phyloP scores from a whole-genome alignment of 1,140 invertebrate species.

The Chionoecetes opilio region DNA sequence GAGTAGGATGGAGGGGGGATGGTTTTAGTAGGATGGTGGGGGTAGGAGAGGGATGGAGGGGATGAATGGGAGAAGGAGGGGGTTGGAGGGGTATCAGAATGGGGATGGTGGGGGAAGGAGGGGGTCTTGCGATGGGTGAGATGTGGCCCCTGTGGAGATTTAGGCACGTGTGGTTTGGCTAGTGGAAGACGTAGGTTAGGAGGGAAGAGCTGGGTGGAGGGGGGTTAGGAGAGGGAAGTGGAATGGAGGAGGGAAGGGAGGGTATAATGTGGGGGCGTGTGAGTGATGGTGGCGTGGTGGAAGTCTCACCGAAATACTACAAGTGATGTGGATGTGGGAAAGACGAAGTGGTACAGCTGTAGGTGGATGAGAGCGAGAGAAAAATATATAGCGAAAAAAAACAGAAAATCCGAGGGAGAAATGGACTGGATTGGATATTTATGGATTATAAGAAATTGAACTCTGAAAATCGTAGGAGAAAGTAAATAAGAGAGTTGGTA shows the following conservation, averaged over 20 bases:
- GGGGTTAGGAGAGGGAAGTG: too few relatives aligned
- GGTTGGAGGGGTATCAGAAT: too few relatives aligned
- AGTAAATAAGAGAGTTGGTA: not conserved
- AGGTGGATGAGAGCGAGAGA: not conserved
- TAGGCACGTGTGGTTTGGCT: too few relatives aligned
- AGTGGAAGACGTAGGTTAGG: too few relatives aligned
- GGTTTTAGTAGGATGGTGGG: not conserved
- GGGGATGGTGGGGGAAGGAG: too few relatives aligned
- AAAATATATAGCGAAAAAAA: not conserved
- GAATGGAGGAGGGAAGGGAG: not conserved
- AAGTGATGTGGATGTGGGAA: not conserved
- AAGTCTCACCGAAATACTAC: not conserved
- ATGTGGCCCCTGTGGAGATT: too few relatives aligned
- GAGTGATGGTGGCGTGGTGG: constrained; percentile 12
- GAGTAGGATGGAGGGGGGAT: not conserved
- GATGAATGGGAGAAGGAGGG: too few relatives aligned
- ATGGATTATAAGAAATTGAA: too few relatives aligned
- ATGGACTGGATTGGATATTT: too few relatives aligned
- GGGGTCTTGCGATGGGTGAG: too few relatives aligned
- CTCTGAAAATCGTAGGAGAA: too few relatives aligned
- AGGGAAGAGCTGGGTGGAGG: not conserved
- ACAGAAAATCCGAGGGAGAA: not conserved
- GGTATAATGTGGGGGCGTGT: not conserved
- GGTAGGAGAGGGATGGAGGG: too few relatives aligned
- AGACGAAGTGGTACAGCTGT: not conserved